These are phyloP conservation scores for Aphrophora alni DNA, from an alignment of 2,888 invertebrate species.

Conservation along the genomic window DNA sequence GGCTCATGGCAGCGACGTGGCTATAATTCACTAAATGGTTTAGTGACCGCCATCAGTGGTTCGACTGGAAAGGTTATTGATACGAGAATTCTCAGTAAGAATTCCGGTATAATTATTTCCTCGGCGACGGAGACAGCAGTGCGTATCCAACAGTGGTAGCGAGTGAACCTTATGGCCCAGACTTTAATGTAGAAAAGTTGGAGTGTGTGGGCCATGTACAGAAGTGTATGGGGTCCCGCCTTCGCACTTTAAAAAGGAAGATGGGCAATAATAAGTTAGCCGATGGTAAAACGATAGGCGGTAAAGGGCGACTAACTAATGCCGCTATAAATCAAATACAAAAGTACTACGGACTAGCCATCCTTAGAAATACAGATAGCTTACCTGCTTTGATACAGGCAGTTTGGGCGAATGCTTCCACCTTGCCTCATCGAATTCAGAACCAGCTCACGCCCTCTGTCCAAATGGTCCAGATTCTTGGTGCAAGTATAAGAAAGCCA, in stretches of 20 bases:
- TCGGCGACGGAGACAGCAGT: slow-evolving; percentile 36
- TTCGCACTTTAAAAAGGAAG: slow-evolving; percentile 30
- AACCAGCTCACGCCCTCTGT: too few relatives aligned
- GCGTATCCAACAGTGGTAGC: slow-evolving; percentile 15
- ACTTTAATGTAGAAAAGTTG: too few relatives aligned
- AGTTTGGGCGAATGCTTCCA: slow-evolving; percentile 51
- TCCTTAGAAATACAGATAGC: slow-evolving; percentile 45
- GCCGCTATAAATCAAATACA: slow-evolving; percentile 48
- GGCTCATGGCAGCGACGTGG: slow-evolving; percentile 25
- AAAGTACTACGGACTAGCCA: slow-evolving; percentile 50
- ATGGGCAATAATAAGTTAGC: slow-evolving; percentile 15
- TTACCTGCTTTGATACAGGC: slow-evolving; percentile 48
- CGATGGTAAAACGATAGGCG: slow-evolving; percentile 42
- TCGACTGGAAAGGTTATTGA: slow-evolving; percentile 17
- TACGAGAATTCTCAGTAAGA: slow-evolving; percentile 18
- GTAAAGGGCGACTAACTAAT: slow-evolving; percentile 47
- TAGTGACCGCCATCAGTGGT: slow-evolving; percentile 7
- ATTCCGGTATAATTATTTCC: slow-evolving; percentile 30
- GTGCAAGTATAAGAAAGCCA: slow-evolving; percentile 48
- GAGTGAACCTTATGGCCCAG: slow-evolving; percentile 36
- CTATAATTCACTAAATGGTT: slow-evolving; percentile 12
- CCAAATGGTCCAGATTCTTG: slow-evolving; percentile 40
- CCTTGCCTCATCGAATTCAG: slow-evolving; percentile 46
- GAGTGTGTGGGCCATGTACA: too few relatives aligned
- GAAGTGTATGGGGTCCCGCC: slow-evolving; percentile 38